Conservation (phyloP, 2,113 vertebrate species). For the Dicentrarchus labrax region DNA sequence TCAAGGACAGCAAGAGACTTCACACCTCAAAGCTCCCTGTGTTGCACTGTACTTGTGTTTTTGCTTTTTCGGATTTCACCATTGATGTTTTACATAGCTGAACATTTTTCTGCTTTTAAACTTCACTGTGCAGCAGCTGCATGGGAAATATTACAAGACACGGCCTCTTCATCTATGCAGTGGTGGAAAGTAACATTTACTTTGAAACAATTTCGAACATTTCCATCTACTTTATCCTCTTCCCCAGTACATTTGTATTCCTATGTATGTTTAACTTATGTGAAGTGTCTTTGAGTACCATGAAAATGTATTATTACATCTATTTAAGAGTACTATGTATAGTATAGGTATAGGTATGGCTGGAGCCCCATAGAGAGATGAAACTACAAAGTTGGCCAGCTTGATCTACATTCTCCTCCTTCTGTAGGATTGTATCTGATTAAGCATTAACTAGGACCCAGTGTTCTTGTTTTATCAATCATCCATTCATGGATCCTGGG, state of each 20-base stretch:
- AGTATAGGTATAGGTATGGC: too few species aligned
- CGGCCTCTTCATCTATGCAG: not conserved
- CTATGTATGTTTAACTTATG: not conserved
- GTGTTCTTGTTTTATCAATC: too few species aligned
- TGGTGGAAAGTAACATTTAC: not conserved
- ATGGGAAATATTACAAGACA: not conserved
- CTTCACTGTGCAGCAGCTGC: not conserved
- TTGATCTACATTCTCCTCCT: not conserved
- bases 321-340: too few species aligned
- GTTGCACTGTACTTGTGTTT: not conserved
- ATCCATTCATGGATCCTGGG: not conserved
- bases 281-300: too few species aligned
- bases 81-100: not conserved
- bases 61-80: not conserved
- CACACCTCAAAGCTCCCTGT: constrained; percentile 1
- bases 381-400: too few species aligned
- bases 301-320: too few species aligned
- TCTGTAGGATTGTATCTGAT: not conserved
- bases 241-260: not conserved
- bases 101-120: not conserved
- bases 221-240: not conserved
- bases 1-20: constrained; percentile 12
- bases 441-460: not conserved
- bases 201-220: too few species aligned
- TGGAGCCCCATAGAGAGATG: not conserved